phyloP scores from a whole-genome alignment of 2,888 invertebrate species.

The Noctua pronuba region DNA sequence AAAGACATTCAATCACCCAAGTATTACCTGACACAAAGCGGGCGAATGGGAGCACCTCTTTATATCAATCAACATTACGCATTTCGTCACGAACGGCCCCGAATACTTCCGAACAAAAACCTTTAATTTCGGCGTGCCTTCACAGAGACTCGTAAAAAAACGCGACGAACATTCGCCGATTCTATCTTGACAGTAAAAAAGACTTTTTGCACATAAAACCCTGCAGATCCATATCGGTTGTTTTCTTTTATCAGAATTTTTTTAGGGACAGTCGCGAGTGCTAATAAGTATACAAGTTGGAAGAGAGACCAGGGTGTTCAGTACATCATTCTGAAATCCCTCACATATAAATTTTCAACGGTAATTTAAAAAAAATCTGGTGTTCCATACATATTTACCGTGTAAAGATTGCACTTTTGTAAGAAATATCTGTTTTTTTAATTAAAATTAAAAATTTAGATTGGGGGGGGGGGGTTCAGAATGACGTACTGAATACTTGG shows the following conservation, averaged over 20 bases:
- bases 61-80: conserved; percentile 70
- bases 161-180: conserved; percentile 70
- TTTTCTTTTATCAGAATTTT: conserved; percentile 70
- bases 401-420: too few species aligned
- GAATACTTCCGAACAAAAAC: conserved; percentile 66
- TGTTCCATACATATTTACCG: too few species aligned
- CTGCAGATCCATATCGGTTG: conserved; percentile 69
- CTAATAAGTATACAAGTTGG: neutral
- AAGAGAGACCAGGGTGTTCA: too few species aligned
- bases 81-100: conserved; percentile 64
- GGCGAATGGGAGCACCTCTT: conserved; percentile 41
- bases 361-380: too few species aligned
- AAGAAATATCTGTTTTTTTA: too few species aligned
- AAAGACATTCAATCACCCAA: conserved; percentile 56
- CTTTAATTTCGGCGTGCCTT: conserved; percentile 67
- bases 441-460: too few species aligned
- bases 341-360: too few species aligned
- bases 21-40: conserved; percentile 44
- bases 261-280: neutral
- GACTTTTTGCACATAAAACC: conserved; percentile 62
- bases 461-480: too few species aligned
- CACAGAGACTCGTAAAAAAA: conserved; percentile 71
- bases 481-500: too few species aligned
- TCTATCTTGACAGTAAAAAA: conserved; percentile 72
- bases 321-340: too few species aligned